Conservation (phyloP, 2,113 vertebrate species). For the Podarcis muralis region DNA sequence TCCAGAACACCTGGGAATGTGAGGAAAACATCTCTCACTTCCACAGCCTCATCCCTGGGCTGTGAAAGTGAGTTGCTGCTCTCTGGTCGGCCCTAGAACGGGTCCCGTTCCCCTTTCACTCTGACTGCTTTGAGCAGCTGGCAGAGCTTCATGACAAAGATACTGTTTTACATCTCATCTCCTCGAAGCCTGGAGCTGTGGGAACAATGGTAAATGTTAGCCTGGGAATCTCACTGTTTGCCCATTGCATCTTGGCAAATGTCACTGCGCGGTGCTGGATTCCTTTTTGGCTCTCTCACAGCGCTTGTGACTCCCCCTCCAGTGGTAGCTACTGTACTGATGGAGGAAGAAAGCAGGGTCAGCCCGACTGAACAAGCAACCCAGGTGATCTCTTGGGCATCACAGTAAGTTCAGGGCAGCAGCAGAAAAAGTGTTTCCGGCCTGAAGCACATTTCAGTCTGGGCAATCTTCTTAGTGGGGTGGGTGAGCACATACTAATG, state of each 20-base stretch:
- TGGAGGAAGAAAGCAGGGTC: not conserved
- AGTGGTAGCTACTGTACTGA: not conserved
- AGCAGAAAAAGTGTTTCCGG: too few relatives aligned
- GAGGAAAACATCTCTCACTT: too few relatives aligned
- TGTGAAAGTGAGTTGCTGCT: too few relatives aligned
- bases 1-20: too few relatives aligned
- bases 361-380: not conserved
- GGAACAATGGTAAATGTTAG: not conserved
- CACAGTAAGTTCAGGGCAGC: too few relatives aligned
- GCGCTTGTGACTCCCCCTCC: not conserved
- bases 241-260: not conserved
- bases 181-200: not conserved
- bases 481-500: too few relatives aligned
- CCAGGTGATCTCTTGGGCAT: not conserved
- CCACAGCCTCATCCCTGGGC: too few relatives aligned
- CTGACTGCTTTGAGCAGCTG: not conserved
- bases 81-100: too few relatives aligned
- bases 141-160: not conserved
- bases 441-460: too few relatives aligned
- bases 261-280: not conserved
- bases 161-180: not conserved
- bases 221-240: not conserved
- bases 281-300: not conserved
- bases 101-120: too few relatives aligned
- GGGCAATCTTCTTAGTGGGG: too few relatives aligned